Evolutionary conservation across 1,140 invertebrate genomes (phyloP), one percentile per base, ranked within the genome.

Genomic region (Hycleus phaleratus): DNA sequence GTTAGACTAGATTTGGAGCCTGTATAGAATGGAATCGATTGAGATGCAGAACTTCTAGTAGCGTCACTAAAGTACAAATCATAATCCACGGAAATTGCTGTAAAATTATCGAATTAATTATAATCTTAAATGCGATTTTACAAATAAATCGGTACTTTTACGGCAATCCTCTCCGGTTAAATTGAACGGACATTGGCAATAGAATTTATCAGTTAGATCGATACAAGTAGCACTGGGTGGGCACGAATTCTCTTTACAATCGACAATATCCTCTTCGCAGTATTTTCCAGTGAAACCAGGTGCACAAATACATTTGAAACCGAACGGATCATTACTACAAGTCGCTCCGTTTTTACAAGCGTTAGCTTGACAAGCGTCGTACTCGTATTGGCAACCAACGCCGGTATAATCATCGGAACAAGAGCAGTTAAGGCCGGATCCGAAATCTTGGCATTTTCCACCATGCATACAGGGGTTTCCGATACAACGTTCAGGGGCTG

Each of bases 391-490:
- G 66, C 93, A 96, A 7, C 93, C 93, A 61, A 95, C 85, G 10
- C 71, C 93, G 1, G 85, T 83, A 66, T 85, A 95, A 69, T 93
- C 91, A 49, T 78, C 75, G 0, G 90, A 86, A 69, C 95, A 97
- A 18, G 92, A 87, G 67, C 95, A 97, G 69, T 97, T 97, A 0
- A 97, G 76, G 2, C 93, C 93, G 1, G 92, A 95, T 10, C 94
- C 94, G 69, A 91, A 97, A 72, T 97, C 95, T 77, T 91, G 90
- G 67, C 93, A 96, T 69, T 86, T 86, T 48, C 94, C 95, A 45
- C 89, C 90, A 65, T 97, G 92, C 89, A 95, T 94, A 71, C 95
- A 97, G 5, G 95, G 95, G 68, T 92, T 90, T 2, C 95, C 95
- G 60, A 97, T 93, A 68, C 95, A 97, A 49, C 94, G 81, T 75